phyloP scores from a whole-genome alignment of 2,888 invertebrate genomes.

The Elysia crispata region DNA sequence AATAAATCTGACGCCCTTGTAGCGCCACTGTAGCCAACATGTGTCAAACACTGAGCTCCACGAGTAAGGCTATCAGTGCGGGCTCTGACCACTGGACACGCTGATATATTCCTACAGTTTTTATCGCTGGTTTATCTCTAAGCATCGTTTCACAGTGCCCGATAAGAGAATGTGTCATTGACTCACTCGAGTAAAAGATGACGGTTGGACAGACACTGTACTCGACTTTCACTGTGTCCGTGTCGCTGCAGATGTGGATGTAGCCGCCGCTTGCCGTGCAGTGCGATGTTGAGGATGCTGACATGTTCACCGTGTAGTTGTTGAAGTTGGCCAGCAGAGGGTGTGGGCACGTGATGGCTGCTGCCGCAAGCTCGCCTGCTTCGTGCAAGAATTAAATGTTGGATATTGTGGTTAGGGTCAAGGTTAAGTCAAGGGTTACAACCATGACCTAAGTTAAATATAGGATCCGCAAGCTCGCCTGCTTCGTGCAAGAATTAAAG shows the following conservation, averaged over 20 bases:
- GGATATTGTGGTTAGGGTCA: not conserved
- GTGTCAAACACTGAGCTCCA: too few species aligned
- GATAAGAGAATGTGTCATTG: too few species aligned
- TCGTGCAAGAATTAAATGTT: not conserved
- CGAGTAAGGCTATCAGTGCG: too few species aligned
- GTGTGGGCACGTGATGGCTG: slow-evolving; percentile 11
- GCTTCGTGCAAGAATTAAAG: too few species aligned
- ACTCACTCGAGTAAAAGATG: slow-evolving; percentile 30
- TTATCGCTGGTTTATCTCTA: too few species aligned
- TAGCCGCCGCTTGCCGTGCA: not conserved
- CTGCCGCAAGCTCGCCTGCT: not conserved
- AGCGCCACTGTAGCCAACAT: too few species aligned
- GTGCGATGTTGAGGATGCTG: not conserved
- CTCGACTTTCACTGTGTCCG: slow-evolving; percentile 1
- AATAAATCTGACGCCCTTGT: too few species aligned
- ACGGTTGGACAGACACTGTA: slow-evolving; percentile 10
- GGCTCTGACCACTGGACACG: too few species aligned
- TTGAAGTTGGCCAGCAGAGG: slow-evolving; percentile 34
- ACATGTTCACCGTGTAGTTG: slow-evolving; percentile 20
- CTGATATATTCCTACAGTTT: not conserved
- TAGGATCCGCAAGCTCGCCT: too few species aligned
- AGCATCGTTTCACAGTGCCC: too few species aligned
- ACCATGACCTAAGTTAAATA: too few species aligned
- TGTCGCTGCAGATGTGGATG: slow-evolving; percentile 29
- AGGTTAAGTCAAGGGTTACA: too few species aligned